phyloP scores from a whole-genome alignment of 2,113 vertebrate genomes.

The Alligator mississippiensis region DNA sequence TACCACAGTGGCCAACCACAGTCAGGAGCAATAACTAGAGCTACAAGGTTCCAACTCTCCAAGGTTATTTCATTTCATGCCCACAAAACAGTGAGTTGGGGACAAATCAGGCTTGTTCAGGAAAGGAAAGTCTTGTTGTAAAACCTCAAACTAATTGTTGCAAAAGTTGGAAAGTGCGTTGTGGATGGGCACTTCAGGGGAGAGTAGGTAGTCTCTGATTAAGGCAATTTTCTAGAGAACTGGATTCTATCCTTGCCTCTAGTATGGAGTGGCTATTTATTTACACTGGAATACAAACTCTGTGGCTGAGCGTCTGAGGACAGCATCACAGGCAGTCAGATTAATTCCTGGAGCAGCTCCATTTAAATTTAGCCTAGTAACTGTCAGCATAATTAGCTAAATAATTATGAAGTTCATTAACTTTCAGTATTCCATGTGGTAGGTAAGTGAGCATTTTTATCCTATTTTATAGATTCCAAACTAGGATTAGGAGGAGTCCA shows the following conservation, averaged over 20 bases:
- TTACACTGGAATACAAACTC: not conserved
- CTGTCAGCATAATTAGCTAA: not conserved
- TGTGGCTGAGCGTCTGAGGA: not conserved
- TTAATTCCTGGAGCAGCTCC: not conserved
- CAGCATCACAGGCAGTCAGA: not conserved
- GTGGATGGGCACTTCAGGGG: not conserved
- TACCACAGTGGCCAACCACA: not conserved
- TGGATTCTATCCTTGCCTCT: not conserved
- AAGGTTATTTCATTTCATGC: no score
- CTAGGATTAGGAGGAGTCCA: not conserved
- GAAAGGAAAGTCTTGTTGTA: not conserved
- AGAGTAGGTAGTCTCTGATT: not conserved
- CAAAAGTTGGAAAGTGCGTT: not conserved
- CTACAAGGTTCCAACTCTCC: no score
- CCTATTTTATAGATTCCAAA: not conserved
- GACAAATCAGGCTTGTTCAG: fast-evolving
- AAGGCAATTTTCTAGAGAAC: not conserved
- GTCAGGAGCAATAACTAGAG: not conserved
- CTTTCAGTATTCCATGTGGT: not conserved
- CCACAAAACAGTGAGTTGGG: not conserved
- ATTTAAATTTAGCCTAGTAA: not conserved
- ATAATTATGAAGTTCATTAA: not conserved
- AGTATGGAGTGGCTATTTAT: not conserved
- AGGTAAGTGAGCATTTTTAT: not conserved
- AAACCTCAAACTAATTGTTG: not conserved